Evolutionary conservation across 2,888 invertebrate genomes (phyloP).

Genomic region (Siphlonurus alternatus): DNA sequence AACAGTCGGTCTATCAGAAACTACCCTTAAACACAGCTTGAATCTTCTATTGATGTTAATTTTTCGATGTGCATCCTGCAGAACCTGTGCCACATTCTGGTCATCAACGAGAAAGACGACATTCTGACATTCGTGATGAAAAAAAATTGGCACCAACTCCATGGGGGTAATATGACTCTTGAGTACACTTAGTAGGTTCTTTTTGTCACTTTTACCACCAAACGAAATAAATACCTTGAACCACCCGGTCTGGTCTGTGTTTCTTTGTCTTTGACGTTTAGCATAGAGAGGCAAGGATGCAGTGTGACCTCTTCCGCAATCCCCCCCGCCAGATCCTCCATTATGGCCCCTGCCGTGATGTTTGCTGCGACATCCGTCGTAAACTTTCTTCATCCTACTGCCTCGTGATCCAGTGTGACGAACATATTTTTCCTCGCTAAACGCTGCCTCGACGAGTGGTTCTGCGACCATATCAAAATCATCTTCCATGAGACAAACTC

Average conservation of each 20-base stretch:
- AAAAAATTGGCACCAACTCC: conserved; percentile 44
- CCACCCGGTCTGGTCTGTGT: neutral
- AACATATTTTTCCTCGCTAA: neutral
- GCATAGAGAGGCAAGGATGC: neutral
- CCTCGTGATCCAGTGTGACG: neutral
- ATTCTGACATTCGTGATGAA: conserved; percentile 38
- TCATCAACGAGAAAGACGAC: conserved; percentile 65
- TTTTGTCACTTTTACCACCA: conserved; percentile 58
- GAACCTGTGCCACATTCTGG: conserved; percentile 47
- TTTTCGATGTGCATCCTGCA: conserved; percentile 47
- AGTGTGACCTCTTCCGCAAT: neutral
- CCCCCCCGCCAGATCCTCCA: too few species aligned
- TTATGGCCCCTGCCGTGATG: too few species aligned
- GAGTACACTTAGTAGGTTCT: conserved; percentile 41
- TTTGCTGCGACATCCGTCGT: too few species aligned
- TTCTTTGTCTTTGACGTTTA: neutral
- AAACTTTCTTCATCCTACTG: neutral
- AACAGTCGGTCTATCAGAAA: too few species aligned
- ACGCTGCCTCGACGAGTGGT: neutral
- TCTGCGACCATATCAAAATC: neutral
- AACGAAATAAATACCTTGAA: conserved; percentile 33
- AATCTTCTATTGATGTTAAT: conserved; percentile 53
- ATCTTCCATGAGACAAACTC: neutral
- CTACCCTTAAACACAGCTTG: conserved; percentile 19
- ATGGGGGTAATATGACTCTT: conserved; percentile 44